Evolutionary conservation across 2,797 vertebrate genomes (phyloP).

Genomic region (Bovichtus diacanthus): DNA sequence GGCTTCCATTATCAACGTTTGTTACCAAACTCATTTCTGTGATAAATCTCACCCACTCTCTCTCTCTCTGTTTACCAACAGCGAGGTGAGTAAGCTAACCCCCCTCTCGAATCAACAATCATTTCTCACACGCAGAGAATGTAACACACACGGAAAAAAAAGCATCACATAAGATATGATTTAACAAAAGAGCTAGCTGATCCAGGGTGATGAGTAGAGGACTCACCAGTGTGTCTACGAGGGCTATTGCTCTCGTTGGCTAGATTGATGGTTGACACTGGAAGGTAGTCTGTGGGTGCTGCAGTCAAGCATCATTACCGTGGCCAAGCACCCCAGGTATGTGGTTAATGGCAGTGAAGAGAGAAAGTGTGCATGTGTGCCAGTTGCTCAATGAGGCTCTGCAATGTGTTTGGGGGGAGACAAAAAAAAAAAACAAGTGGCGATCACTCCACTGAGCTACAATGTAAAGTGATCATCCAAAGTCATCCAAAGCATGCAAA

Average conservation of each 20-base stretch:
- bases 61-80: conserved; percentile 35
- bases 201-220: conserved; percentile 24
- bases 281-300: conserved; percentile 61
- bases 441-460: conserved; percentile 41
- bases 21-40: conserved; percentile 47
- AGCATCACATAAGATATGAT: conserved; percentile 27
- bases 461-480: conserved; percentile 59
- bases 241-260: conserved; percentile 49
- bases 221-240: conserved; percentile 19
- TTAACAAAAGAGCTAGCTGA: conserved; percentile 32
- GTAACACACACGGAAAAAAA: neutral
- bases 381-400: conserved; percentile 72
- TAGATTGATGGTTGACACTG: conserved; percentile 69
- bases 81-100: conserved; percentile 29
- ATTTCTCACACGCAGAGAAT: conserved; percentile 18
- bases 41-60: conserved; percentile 41
- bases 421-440: conserved; percentile 33
- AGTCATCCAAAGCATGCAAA: conserved; percentile 51
- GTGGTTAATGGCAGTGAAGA: conserved; percentile 72
- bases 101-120: conserved; percentile 23
- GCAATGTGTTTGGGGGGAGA: conserved; percentile 14
- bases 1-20: conserved; percentile 60
- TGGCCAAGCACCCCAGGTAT: conserved; percentile 71
- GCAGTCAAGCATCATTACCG: conserved; percentile 79
- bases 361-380: conserved; percentile 59